Evolutionary conservation across 2,888 invertebrate species (phyloP).

Genomic region (Tinea trinotella): DNA sequence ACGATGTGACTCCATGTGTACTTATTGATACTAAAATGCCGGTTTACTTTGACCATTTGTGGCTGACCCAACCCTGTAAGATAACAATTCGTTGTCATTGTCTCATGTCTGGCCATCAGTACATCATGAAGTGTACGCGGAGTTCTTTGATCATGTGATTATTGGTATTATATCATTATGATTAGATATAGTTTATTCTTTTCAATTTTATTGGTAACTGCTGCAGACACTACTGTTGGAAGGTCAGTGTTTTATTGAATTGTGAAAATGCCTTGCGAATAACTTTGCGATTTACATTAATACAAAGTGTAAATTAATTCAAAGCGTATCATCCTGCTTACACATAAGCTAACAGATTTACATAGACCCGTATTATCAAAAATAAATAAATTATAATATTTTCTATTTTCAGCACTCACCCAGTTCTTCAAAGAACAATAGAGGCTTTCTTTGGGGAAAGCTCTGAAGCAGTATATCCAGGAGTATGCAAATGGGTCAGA

Average conservation of each 20-base stretch:
- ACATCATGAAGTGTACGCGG: background rate
- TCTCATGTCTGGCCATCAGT: constrained; percentile 5
- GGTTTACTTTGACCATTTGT: constrained; percentile 51
- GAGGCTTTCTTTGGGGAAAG: constrained; percentile 51
- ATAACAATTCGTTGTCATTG: background rate
- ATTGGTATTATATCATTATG: constrained; percentile 6
- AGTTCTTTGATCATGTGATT: constrained; percentile 2
- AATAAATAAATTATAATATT: background rate
- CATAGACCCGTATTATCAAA: background rate
- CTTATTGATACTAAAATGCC: constrained; percentile 13
- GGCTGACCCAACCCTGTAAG: constrained; percentile 47
- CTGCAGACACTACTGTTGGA: constrained; percentile 39
- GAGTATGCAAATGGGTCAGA: constrained; percentile 71
- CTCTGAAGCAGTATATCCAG: constrained; percentile 45
- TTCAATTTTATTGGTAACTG: constrained; percentile 27
- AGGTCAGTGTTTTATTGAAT: constrained; percentile 21
- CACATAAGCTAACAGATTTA: too few relatives aligned
- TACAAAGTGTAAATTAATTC: too few relatives aligned
- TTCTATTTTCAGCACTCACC: constrained; percentile 46
- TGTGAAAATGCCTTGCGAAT: too few relatives aligned
- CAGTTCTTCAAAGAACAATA: constrained; percentile 52
- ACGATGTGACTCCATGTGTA: constrained; percentile 12
- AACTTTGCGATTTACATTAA: too few relatives aligned
- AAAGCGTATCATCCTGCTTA: too few relatives aligned
- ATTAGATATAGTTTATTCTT: constrained; percentile 17